Evolutionary conservation across 2,797 vertebrate species (phyloP).

Genomic region (Molossus molossus): DNA sequence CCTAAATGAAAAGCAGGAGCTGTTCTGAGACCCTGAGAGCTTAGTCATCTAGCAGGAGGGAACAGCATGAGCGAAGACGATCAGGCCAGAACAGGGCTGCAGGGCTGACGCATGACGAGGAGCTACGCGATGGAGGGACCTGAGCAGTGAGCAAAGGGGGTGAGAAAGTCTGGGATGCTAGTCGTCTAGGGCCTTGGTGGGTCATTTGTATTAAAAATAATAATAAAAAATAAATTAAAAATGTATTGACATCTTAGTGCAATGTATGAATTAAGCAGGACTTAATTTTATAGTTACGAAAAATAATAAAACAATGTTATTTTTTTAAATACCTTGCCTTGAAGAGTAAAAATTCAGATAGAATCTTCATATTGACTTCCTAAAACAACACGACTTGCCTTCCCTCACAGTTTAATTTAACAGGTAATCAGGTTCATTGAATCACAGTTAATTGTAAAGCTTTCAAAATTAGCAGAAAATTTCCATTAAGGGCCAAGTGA

Average conservation of each 20-base stretch:
- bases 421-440: constrained; percentile 68
- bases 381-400: constrained; percentile 32
- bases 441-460: constrained; percentile 78
- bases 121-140: rapidly evolving
- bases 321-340: constrained; percentile 30
- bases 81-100: no score
- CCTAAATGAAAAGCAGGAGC: not conserved
- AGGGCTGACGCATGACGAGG: not conserved
- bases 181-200: not conserved
- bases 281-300: constrained; percentile 28
- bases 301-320: constrained; percentile 7
- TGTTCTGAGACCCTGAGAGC: not conserved
- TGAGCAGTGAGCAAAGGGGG: rapidly evolving
- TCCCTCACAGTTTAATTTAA: constrained; percentile 75
- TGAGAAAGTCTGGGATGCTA: not conserved
- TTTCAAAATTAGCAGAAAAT: constrained; percentile 81
- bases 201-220: not conserved
- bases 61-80: not conserved
- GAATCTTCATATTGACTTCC: not conserved
- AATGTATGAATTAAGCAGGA: not conserved
- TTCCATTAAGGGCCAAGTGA: constrained; percentile 66
- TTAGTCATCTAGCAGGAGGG: not conserved
- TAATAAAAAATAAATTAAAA: not conserved
- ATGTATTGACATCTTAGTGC: not conserved
- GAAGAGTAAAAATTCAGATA: constrained; percentile 33